These are phyloP conservation scores for Resseliella maxima DNA, from an alignment of 2,888 invertebrate species.

Conservation along the genomic window DNA sequence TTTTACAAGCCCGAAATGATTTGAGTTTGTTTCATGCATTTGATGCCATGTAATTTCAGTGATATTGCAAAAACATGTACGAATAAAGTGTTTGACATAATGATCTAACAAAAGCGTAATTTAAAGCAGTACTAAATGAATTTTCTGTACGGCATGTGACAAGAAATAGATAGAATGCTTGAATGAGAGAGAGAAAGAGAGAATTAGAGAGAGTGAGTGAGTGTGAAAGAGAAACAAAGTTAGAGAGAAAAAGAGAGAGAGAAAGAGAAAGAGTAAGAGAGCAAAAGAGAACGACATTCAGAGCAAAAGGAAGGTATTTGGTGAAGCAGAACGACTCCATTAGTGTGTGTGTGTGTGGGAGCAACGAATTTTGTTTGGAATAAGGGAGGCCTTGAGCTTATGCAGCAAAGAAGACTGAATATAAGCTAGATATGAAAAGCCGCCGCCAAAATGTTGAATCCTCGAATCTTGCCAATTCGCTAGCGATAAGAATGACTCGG, in stretches of 20 bases:
- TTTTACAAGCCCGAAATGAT: background rate
- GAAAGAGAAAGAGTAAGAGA: too few species aligned
- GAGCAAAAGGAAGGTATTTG: too few species aligned
- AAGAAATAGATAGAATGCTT: background rate
- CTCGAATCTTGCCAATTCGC: background rate
- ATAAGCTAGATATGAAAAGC: slow-evolving; percentile 26
- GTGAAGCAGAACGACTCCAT: background rate
- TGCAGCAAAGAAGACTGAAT: background rate
- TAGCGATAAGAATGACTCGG: background rate
- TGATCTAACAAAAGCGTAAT: slow-evolving; percentile 51
- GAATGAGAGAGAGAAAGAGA: background rate
- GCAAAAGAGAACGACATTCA: too few species aligned
- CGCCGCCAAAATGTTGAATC: background rate
- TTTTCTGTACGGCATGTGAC: background rate
- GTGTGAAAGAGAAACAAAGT: too few species aligned
- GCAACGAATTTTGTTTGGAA: background rate
- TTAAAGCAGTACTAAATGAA: slow-evolving; percentile 44
- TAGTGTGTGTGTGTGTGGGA: background rate
- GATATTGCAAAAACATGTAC: slow-evolving; percentile 48
- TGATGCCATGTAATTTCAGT: background rate
- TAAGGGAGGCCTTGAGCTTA: too few species aligned
- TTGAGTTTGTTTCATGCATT: background rate
- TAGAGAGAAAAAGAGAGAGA: too few species aligned
- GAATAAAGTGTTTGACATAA: slow-evolving; percentile 51
- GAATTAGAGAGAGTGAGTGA: too few species aligned